phyloP scores from a whole-genome alignment of 2,797 vertebrate species.

The Eospalax fontanierii region DNA sequence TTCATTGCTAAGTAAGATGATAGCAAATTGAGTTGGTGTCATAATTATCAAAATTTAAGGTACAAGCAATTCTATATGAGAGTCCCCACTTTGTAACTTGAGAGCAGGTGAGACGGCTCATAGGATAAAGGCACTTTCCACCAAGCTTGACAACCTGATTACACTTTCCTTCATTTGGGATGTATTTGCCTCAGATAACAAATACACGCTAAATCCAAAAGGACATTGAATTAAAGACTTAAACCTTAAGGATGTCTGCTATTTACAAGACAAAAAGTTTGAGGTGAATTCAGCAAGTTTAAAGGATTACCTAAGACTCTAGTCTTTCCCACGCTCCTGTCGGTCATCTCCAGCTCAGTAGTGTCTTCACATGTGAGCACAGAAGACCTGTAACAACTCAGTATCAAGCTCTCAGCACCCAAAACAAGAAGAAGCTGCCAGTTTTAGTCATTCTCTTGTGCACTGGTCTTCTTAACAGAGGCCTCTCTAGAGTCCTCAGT shows the following conservation, averaged over 20 bases:
- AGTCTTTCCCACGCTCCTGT: neutral
- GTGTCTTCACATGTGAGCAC: neutral
- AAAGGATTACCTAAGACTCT: neutral
- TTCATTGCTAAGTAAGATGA: too few relatives aligned
- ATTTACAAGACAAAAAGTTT: neutral
- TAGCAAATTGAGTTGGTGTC: too few relatives aligned
- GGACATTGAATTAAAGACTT: neutral
- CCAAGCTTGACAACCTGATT: too few relatives aligned
- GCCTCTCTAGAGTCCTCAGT: neutral
- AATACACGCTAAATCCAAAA: neutral
- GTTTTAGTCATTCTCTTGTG: too few relatives aligned
- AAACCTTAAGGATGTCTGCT: neutral
- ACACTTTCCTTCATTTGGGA: neutral
- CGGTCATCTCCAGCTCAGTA: neutral
- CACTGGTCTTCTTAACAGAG: neutral
- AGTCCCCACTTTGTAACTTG: too few relatives aligned
- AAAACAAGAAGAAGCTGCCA: neutral
- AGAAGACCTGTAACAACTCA: neutral
- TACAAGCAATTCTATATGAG: too few relatives aligned
- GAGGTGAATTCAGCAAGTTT: neutral
- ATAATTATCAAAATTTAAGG: too few relatives aligned
- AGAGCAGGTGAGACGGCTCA: too few relatives aligned
- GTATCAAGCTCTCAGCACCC: neutral
- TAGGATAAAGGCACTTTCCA: too few relatives aligned
- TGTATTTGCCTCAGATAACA: neutral